phyloP scores from a whole-genome alignment of 30 jellyfish, hydroid and myxozoan genomes.

The Hydractinia symbiolongicarpus region DNA sequence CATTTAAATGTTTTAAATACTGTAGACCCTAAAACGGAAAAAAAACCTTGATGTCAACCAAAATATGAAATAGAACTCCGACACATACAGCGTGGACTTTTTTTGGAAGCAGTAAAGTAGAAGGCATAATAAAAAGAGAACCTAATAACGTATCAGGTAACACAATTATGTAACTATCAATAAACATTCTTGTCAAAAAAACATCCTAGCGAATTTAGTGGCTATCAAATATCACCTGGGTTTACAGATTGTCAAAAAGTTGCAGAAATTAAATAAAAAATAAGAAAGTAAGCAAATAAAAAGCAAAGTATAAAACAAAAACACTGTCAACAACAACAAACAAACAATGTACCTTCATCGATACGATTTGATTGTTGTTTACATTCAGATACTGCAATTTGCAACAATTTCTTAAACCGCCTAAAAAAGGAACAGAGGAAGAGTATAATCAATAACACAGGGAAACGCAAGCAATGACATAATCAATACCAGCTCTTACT shows the following conservation, averaged over 20 bases:
- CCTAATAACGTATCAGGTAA: no score
- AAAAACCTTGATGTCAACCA: not conserved
- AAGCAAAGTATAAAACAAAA: not conserved
- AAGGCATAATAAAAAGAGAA: no score
- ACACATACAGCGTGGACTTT: no score
- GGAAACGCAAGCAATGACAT: no score
- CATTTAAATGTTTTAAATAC: constrained; percentile 6
- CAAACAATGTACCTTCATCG: constrained; percentile 37
- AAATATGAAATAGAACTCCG: not conserved
- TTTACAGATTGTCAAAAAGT: no score
- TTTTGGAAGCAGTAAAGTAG: no score
- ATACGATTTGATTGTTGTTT: constrained; percentile 42
- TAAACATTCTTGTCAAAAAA: no score
- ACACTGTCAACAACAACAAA: not conserved
- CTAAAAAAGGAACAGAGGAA: not conserved
- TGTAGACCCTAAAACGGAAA: constrained; percentile 40
- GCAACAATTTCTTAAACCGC: constrained; percentile 36
- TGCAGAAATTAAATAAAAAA: no score
- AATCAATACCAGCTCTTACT: no score
- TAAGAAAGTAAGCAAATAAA: not conserved
- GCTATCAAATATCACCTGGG: no score
- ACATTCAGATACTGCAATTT: constrained; percentile 32
- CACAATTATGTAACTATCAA: no score
- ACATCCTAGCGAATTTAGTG: no score
- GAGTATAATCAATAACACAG: not conserved